These are phyloP conservation scores for Tenthredo distinguenda DNA, from an alignment of 2,888 invertebrate genomes.

Conservation along the genomic window DNA sequence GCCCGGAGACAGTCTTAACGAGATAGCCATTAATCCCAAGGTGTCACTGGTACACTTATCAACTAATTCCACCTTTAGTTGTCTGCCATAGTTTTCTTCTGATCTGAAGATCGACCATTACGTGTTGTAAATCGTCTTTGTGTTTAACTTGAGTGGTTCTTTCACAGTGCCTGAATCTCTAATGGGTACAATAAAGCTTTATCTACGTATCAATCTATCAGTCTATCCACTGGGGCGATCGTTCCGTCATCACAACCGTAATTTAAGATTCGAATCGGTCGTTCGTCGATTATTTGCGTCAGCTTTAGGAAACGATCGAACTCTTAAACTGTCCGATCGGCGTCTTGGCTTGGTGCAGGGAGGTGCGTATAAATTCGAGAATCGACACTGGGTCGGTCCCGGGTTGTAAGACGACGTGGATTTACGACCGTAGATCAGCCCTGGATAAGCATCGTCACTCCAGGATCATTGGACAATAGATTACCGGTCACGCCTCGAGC, in stretches of 20 bases:
- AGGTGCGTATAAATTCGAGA: slow-evolving; percentile 28
- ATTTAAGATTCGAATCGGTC: slow-evolving; percentile 36
- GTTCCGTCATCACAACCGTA: slow-evolving; percentile 21
- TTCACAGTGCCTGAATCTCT: slow-evolving; percentile 1
- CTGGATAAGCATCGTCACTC: slow-evolving; percentile 47
- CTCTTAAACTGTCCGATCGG: slow-evolving; percentile 9
- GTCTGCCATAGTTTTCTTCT: neutral
- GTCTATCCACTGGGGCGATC: neutral
- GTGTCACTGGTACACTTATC: neutral
- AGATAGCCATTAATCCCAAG: neutral
- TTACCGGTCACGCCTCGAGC: slow-evolving; percentile 43
- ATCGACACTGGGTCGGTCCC: slow-evolving; percentile 25
- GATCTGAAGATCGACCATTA: neutral
- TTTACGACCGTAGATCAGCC: slow-evolving; percentile 31
- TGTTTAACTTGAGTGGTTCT: neutral
- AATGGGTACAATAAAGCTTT: slow-evolving; percentile 19
- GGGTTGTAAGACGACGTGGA: slow-evolving; percentile 19
- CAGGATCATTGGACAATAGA: slow-evolving; percentile 42
- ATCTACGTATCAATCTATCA: slow-evolving; percentile 28
- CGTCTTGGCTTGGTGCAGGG: neutral
- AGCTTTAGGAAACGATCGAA: slow-evolving; percentile 25
- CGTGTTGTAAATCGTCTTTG: neutral
- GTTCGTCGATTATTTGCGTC: slow-evolving; percentile 24
- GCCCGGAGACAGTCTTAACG: neutral
- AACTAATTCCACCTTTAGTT: neutral